phyloP scores from a whole-genome alignment of 2,113 vertebrate genomes.

The Lepidothrix coronata region DNA sequence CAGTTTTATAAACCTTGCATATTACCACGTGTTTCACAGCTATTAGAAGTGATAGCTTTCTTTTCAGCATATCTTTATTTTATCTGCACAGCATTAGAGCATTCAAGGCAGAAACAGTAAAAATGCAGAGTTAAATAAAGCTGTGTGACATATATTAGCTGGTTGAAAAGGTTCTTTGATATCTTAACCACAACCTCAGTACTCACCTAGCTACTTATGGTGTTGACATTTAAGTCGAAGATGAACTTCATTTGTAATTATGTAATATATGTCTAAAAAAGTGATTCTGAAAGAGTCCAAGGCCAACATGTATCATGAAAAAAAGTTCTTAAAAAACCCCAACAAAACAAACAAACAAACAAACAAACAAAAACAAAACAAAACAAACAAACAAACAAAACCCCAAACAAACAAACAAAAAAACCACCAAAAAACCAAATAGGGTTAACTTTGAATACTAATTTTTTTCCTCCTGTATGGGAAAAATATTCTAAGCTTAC shows the following conservation, averaged over 20 bases:
- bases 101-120: constrained; percentile 1
- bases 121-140: constrained; percentile 4
- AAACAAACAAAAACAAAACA: too few species aligned
- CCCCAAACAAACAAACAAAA: neutral
- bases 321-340: constrained; percentile 2
- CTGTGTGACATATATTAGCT: neutral
- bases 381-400: too few species aligned
- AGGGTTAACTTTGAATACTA: neutral
- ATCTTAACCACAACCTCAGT: constrained; percentile 45
- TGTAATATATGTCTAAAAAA: constrained; percentile 41
- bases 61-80: neutral
- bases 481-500: neutral
- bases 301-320: constrained; percentile 26
- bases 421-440: neutral
- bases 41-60: neutral
- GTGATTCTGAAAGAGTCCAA: neutral
- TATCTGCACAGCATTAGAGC: neutral
- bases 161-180: neutral
- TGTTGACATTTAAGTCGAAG: constrained; percentile 66
- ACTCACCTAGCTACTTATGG: constrained; percentile 44
- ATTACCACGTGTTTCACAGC: neutral
- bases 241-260: constrained; percentile 69
- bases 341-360: neutral
- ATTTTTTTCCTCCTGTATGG: neutral
- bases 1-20: neutral